Evolutionary conservation across 30 jellyfish, hydroid and myxozoan species (phyloP).

Genomic region (Mastigias papua): DNA sequence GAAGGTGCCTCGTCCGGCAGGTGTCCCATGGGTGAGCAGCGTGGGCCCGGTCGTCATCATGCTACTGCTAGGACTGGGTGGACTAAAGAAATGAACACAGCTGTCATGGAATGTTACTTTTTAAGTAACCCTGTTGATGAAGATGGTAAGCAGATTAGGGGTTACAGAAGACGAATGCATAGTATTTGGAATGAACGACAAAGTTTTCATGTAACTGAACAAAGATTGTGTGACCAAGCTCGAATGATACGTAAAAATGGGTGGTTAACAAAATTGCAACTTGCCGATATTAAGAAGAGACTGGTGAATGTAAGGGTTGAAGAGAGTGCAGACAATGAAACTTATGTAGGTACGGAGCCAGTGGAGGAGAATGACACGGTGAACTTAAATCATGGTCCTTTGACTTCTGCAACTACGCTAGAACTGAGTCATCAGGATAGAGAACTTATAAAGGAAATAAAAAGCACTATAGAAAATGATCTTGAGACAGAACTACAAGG

Average conservation of each 20-base stretch:
- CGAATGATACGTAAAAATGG: conserved; percentile 26
- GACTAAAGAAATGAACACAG: conserved; percentile 25
- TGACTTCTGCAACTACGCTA: conserved; percentile 20
- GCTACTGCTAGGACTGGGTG: conserved; percentile 39
- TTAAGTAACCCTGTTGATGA: not conserved
- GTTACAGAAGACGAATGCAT: conserved; percentile 30
- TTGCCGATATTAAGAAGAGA: conserved; percentile 5
- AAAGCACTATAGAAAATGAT: conserved; percentile 18
- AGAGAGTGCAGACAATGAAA: conserved; percentile 18
- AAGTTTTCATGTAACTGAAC: conserved; percentile 9
- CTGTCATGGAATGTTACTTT: not conserved
- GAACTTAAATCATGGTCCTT: not conserved
- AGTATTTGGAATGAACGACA: conserved; percentile 19
- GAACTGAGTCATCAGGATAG: conserved; percentile 31
- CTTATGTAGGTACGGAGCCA: conserved; percentile 33
- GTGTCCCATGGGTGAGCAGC: conserved; percentile 55
- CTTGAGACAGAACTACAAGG: conserved; percentile 54
- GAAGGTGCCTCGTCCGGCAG: conserved; percentile 70
- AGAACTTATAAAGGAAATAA: conserved; percentile 16
- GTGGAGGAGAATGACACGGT: conserved; percentile 30
- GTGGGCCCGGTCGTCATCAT: conserved; percentile 53
- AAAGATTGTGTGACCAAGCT: conserved; percentile 29
- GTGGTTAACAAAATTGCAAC: conserved; percentile 46
- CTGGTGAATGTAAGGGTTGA: conserved; percentile 28
- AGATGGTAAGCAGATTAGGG: not conserved